Evolutionary conservation across 2,888 invertebrate species (phyloP).

Genomic region (Parapristionchus giblindavisi): DNA sequence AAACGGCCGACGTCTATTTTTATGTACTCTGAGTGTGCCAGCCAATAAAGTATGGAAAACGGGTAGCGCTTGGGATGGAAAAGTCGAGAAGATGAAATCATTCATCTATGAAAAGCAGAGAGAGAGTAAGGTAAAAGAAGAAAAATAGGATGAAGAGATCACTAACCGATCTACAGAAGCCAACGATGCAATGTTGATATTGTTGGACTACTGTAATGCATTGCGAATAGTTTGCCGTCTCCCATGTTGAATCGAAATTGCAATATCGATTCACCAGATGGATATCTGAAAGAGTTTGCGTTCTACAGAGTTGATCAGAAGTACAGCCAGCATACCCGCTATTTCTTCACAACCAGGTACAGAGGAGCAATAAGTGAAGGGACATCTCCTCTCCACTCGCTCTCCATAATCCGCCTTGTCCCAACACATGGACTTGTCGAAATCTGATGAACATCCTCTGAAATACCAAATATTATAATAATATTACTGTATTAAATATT

Average conservation of each 20-base stretch:
- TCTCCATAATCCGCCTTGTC: conserved; percentile 56
- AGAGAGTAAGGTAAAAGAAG: neutral
- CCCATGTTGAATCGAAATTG: conserved; percentile 58
- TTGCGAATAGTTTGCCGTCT: conserved; percentile 59
- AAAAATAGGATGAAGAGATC: neutral
- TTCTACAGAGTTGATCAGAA: neutral
- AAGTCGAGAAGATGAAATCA: too few relatives aligned
- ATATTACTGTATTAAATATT: too few relatives aligned
- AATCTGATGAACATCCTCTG: conserved; percentile 56
- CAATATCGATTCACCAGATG: conserved; percentile 60
- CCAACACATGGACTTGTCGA: conserved; percentile 68
- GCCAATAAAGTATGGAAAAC: too few relatives aligned
- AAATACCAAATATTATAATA: too few relatives aligned
- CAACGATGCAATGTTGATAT: conserved; percentile 61
- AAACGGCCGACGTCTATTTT: too few relatives aligned
- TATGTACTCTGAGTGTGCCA: too few relatives aligned
- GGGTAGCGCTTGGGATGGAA: too few relatives aligned
- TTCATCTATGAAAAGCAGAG: too few relatives aligned
- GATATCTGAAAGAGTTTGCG: conserved; percentile 47
- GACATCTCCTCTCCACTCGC: conserved; percentile 59
- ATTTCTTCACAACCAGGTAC: conserved; percentile 64
- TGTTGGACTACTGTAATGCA: conserved; percentile 62
- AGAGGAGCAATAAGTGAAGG: conserved; percentile 64
- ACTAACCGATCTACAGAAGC: conserved; percentile 63
- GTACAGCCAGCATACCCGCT: conserved; percentile 47